These are phyloP conservation scores for Tenthredo amoena DNA, from an alignment of 2,888 invertebrate genomes.

Conservation along the genomic window DNA sequence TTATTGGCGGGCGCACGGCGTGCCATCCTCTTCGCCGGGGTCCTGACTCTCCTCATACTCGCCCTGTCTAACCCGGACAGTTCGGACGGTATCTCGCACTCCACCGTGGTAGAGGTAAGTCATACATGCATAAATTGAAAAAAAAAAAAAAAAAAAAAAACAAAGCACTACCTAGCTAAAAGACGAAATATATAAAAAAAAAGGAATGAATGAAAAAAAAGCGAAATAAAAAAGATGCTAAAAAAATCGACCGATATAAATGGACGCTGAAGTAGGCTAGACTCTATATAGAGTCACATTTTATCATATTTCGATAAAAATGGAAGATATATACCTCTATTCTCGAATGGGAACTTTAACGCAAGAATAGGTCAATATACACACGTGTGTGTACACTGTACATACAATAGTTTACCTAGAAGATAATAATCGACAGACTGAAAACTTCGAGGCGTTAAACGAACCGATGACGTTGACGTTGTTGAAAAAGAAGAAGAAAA, in stretches of 20 bases:
- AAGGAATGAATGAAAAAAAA: neutral
- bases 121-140: neutral
- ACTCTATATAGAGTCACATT: no score
- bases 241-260: neutral
- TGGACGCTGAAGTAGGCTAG: no score
- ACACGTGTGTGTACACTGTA: no score
- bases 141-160: neutral
- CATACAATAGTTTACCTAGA: neutral
- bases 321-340: no score
- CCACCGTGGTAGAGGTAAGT: conserved; percentile 69
- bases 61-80: conserved; percentile 73
- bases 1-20: conserved; percentile 74
- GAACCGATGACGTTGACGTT: neutral
- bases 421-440: neutral
- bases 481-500: neutral
- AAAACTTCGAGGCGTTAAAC: neutral
- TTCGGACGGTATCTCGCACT: conserved; percentile 67
- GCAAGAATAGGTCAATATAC: no score
- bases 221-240: neutral
- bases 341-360: no score
- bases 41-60: conserved; percentile 72
- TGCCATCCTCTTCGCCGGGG: conserved; percentile 70
- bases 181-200: neutral
- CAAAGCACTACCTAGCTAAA: neutral
- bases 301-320: no score